These are phyloP conservation scores for Sebastes hubbsi DNA, from an alignment of 2,797 vertebrate genomes.

Conservation along the genomic window DNA sequence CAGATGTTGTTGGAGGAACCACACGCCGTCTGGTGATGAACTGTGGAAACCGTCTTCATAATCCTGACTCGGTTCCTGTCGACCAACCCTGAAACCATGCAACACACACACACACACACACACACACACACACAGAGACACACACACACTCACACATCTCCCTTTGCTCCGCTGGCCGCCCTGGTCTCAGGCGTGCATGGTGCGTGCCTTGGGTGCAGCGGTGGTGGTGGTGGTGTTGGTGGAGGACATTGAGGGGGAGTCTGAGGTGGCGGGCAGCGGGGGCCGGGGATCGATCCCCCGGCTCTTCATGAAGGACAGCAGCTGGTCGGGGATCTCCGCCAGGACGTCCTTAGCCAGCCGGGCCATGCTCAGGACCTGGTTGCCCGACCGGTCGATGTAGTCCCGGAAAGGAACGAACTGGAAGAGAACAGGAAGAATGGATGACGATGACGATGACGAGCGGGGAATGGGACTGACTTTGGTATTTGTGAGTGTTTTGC, in stretches of 20 bases:
- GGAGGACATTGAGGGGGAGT: conserved; percentile 38
- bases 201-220: conserved; percentile 49
- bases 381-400: conserved; percentile 93
- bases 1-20: not conserved
- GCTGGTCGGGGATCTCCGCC: conserved; percentile 91
- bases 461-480: not conserved
- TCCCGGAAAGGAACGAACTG: conserved; percentile 97
- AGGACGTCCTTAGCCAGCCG: conserved; percentile 91
- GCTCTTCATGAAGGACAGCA: conserved; percentile 91
- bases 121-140: not conserved
- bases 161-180: not conserved
- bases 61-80: conserved; percentile 8
- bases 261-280: conserved; percentile 59
- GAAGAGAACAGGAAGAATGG: not conserved
- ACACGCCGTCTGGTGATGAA: not conserved
- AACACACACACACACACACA: conserved; percentile 12
- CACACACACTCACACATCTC: not conserved
- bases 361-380: conserved; percentile 96
- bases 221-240: conserved; percentile 38
- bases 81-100: not conserved
- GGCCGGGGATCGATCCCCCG: conserved; percentile 85
- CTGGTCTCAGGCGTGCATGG: conserved; percentile 51
- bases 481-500: not conserved
- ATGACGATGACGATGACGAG: no score
- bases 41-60: not conserved